Conservation (phyloP, 2,113 vertebrate genomes). For the Eptatretus burgeri region DNA sequence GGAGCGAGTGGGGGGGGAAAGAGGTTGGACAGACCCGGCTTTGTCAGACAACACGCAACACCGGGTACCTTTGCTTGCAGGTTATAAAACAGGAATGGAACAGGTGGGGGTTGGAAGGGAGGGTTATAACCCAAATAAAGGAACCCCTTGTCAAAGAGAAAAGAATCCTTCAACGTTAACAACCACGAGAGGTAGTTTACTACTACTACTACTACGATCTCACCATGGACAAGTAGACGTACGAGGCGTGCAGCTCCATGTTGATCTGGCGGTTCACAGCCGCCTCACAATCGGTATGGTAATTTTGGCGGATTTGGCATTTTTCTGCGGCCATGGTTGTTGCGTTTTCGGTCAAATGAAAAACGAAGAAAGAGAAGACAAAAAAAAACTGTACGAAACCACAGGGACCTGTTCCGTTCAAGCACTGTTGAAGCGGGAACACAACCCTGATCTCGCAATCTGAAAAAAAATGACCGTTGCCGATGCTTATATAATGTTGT, state of each 20-base stretch:
- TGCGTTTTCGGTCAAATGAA: constrained; percentile 7
- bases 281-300: constrained; percentile 27
- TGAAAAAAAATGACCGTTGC: too few relatives aligned
- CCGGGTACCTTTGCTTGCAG: too few relatives aligned
- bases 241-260: constrained; percentile 34
- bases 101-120: too few relatives aligned
- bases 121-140: too few relatives aligned
- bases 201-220: constrained; percentile 9
- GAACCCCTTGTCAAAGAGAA: too few relatives aligned
- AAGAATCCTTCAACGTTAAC: too few relatives aligned
- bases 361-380: background rate
- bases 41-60: too few relatives aligned
- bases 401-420: constrained; percentile 26
- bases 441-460: background rate
- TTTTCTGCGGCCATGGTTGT: constrained; percentile 15
- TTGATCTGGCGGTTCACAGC: constrained; percentile 37
- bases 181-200: too few relatives aligned
- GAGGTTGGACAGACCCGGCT: too few relatives aligned
- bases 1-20: too few relatives aligned
- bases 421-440: constrained; percentile 45
- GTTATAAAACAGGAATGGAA: too few relatives aligned
- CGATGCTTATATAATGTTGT: too few relatives aligned
- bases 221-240: constrained; percentile 39
- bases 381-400: fast-evolving
- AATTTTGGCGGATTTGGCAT: constrained; percentile 41